These are phyloP conservation scores for Cliona cf. orientalis DNA, from an alignment of 37 sponge, comb jelly and placozoan species.

Conservation along the genomic window DNA sequence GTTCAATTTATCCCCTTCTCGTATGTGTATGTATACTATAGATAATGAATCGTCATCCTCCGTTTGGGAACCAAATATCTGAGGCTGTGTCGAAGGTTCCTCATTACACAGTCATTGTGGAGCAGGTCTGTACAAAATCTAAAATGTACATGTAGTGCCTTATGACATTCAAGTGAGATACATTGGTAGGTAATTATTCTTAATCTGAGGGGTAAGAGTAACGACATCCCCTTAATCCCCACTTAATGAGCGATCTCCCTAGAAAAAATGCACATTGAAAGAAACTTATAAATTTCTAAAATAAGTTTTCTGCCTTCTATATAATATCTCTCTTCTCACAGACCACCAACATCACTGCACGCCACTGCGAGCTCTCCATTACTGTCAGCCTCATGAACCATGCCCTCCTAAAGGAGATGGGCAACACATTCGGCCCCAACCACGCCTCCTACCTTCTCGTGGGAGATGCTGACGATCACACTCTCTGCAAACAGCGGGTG, in stretches of 20 bases:
- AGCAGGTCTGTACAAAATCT: slow-evolving; percentile 67
- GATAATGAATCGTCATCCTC: slow-evolving; percentile 93
- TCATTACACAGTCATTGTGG: slow-evolving; percentile 59
- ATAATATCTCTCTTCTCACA: background rate
- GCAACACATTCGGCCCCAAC: slow-evolving; percentile 34
- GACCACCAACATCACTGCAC: background rate
- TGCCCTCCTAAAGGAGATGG: slow-evolving; percentile 37
- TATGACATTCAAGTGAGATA: too few species aligned
- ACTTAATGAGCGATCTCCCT: too few species aligned
- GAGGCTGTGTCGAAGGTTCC: slow-evolving; percentile 84
- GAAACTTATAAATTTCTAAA: too few species aligned
- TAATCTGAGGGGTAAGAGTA: too few species aligned
- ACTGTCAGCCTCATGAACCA: slow-evolving; percentile 47
- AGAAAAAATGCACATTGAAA: too few species aligned
- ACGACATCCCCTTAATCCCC: too few species aligned
- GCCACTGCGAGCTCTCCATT: slow-evolving; percentile 26
- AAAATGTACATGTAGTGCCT: too few species aligned
- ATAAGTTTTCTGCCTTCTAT: too few species aligned
- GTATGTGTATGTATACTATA: slow-evolving; percentile 2
- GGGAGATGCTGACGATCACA: slow-evolving; percentile 67
- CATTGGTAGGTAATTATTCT: too few species aligned
- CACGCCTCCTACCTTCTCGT: slow-evolving; percentile 70
- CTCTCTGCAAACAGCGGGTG: slow-evolving; percentile 74
- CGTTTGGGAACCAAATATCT: slow-evolving; percentile 90
- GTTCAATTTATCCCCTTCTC: background rate